phyloP scores from a whole-genome alignment of 2,797 vertebrate species.

The Amphiprion clarkii region DNA sequence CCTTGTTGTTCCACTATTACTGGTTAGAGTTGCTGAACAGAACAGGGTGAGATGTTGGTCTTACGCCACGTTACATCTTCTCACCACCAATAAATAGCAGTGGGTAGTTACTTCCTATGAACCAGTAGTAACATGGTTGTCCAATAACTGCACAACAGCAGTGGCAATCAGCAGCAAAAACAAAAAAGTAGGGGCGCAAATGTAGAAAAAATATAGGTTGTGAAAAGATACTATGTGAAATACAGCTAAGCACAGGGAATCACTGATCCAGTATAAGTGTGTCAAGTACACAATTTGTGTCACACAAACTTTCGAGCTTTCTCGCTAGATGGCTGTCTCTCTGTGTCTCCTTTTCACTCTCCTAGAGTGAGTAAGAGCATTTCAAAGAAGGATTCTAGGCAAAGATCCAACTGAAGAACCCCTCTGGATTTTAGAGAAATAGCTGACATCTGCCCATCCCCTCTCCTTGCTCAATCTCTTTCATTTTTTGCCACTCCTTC shows the following conservation, averaged over 20 bases:
- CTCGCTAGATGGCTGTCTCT: slow-evolving; percentile 28
- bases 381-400: slow-evolving; percentile 74
- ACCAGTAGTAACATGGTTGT: too few species aligned
- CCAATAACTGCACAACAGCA: not conserved
- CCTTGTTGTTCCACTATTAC: too few species aligned
- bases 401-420: slow-evolving; percentile 73
- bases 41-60: not conserved
- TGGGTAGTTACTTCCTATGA: too few species aligned
- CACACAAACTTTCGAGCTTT: slow-evolving; percentile 33
- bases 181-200: not conserved
- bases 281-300: slow-evolving; percentile 48
- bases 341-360: slow-evolving; percentile 33
- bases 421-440: slow-evolving; percentile 77
- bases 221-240: slow-evolving; percentile 15
- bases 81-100: too few species aligned
- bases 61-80: not conserved
- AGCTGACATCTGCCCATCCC: slow-evolving; percentile 80
- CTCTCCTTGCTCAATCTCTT: slow-evolving; percentile 48
- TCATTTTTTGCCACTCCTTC: slow-evolving; percentile 55
- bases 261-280: slow-evolving; percentile 45
- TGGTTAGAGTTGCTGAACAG: not conserved
- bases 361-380: slow-evolving; percentile 54
- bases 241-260: slow-evolving; percentile 17
- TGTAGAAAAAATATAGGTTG: not conserved
- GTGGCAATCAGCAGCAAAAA: not conserved